Evolutionary conservation across 2,797 vertebrate genomes (phyloP).

Genomic region (Phoebastria nigripes): DNA sequence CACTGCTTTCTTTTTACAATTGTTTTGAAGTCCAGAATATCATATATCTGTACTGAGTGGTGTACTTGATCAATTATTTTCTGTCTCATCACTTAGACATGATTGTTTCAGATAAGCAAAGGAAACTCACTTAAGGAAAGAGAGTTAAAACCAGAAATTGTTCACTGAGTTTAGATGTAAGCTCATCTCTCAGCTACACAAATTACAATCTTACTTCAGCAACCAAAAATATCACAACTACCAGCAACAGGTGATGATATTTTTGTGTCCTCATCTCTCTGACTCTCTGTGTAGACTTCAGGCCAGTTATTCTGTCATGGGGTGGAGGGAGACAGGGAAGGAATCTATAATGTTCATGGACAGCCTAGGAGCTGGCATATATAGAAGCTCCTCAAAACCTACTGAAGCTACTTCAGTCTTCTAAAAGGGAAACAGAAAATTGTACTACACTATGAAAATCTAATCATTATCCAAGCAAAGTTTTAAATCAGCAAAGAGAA

Average conservation of each 20-base stretch:
- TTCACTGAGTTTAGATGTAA: neutral
- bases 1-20: neutral
- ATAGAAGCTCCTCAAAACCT: neutral
- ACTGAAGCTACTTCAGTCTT: neutral
- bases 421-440: neutral
- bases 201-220: neutral
- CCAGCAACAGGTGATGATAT: neutral
- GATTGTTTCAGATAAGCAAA: neutral
- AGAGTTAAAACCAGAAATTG: neutral
- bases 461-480: neutral
- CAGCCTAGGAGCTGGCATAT: neutral
- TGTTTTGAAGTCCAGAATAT: neutral
- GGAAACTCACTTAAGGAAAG: neutral
- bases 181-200: neutral
- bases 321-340: accelerated
- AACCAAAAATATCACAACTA: neutral
- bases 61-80: neutral
- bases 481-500: neutral
- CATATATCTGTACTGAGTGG: neutral
- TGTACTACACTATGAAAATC: neutral
- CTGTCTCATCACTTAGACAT: neutral
- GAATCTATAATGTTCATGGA: neutral
- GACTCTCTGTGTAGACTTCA: neutral
- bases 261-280: neutral
- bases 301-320: neutral